Base-by-base conservation (phyloP, 1,140 invertebrate species). In the Caenorhabditis tropicalis region DNA sequence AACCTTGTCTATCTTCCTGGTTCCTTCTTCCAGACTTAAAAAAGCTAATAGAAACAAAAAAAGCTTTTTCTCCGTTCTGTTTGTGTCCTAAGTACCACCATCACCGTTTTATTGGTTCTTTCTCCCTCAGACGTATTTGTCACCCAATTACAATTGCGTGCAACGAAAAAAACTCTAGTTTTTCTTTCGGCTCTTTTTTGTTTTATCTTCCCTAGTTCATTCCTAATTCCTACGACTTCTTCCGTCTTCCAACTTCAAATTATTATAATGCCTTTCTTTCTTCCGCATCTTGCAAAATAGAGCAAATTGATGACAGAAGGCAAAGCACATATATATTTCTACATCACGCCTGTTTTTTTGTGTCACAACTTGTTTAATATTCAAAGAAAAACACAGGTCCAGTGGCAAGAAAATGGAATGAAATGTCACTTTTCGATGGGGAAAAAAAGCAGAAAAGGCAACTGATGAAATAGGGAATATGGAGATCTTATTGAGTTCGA, bases 331-430 rank as follows among this genome's bases (percentile, higher is more conserved):
- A 16, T 39, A 12, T 43, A 46, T 43, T 43, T 74, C 9, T 43
- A 43, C 65, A n/a, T 74, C 33, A 74, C 7, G 36, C 21, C 21
- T 12, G 24, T 39, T n/a, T 43, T 27, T 39, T 74, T 21, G n/a
- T 19, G 65, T 19, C 12, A 12, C 10, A 21, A 43, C 65, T 74
- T 74, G 33, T 74, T 74, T 74, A 74, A 74, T 74, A 74, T 74
- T 74, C 65, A 74, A 74, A 74, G 65, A 74, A 43, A 74, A 43
- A 46, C 65, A 74, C 36, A 74, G 65, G 65, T 74, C 65, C 36
- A 46, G 9, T 2, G 21, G 43, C n/a, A 24, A 24, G 43, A 43
- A 74, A 51, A 51, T 43, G 36, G 21, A 33, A 74, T 12, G 36
- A 39, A 46, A 46, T 74, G 65, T 24, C 36, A 74, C 33, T 74